Percentiles rank a stretch among this genome's conserved stretches.
phyloP scores from a whole-genome alignment of 2,797 vertebrate genomes.

The Xenopus petersii region DNA sequence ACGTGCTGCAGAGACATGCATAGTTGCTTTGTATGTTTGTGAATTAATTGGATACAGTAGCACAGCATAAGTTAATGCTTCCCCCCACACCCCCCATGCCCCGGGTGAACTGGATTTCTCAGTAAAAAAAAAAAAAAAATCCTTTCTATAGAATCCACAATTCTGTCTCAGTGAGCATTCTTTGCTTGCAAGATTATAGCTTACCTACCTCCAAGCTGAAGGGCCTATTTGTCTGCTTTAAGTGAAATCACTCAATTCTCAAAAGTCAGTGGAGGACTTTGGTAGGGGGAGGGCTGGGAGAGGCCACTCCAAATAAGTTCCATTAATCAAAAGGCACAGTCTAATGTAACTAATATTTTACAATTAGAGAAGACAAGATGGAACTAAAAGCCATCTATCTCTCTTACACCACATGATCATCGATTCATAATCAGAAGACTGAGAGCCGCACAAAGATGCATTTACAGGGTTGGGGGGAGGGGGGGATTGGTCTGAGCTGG shows the following conservation, averaged over 20 bases:
- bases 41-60: constrained; percentile 20
- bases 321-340: constrained; percentile 99
- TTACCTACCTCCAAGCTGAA: constrained; percentile 71
- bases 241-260: constrained; percentile 97
- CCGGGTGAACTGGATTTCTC: constrained; percentile 33
- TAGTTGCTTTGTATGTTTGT: background rate
- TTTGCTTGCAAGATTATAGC: constrained; percentile 64
- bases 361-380: constrained; percentile 99
- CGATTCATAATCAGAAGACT: constrained; percentile 97
- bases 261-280: constrained; percentile 92
- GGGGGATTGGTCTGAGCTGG: constrained; percentile 63
- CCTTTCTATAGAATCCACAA: constrained; percentile 48
- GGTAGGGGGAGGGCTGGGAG: constrained; percentile 74
- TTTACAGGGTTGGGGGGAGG: constrained; percentile 66
- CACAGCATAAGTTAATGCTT: background rate
- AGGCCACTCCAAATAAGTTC: constrained; percentile 99
- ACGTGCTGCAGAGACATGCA: background rate
- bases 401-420: constrained; percentile 99
- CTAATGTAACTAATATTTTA: constrained; percentile 99
- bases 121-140: constrained; percentile 37
- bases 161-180: constrained; percentile 53
- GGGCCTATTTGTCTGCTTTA: constrained; percentile 93
- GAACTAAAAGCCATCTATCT: constrained; percentile 98
- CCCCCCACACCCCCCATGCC: background rate
- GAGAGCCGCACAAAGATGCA: constrained; percentile 82